Percentiles rank a stretch among this genome's conserved stretches.
Evolutionary conservation across 2,797 vertebrate species (phyloP).

Genomic region (Alectoris magna): DNA sequence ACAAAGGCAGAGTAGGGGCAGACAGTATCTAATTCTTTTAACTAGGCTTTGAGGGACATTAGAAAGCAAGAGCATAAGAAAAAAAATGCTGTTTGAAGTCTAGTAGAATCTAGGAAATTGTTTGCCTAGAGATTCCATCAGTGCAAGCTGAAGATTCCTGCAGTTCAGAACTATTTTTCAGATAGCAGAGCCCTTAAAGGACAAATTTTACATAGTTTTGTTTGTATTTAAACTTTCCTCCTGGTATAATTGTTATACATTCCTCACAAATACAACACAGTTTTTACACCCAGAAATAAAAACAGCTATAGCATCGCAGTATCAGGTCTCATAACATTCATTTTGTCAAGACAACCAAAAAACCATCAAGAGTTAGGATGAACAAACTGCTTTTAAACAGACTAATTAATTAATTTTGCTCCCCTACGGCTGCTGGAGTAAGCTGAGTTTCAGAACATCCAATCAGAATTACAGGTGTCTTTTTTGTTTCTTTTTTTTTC

Average conservation of each 20-base stretch:
- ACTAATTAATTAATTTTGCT: not conserved
- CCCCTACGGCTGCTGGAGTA: not conserved
- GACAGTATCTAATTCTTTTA: too few relatives aligned
- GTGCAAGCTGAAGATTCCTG: not conserved
- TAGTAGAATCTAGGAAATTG: not conserved
- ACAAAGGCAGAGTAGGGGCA: too few relatives aligned
- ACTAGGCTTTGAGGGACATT: too few relatives aligned
- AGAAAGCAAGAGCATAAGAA: not conserved
- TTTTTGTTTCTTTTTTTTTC: not conserved
- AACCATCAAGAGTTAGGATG: not conserved
- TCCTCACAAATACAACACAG: not conserved
- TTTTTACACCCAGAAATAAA: not conserved
- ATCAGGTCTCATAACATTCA: not conserved
- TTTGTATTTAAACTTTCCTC: not conserved
- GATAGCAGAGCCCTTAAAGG: not conserved
- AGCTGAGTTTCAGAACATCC: slow-evolving; percentile 1
- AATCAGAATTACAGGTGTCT: not conserved
- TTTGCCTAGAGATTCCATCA: not conserved
- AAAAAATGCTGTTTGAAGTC: not conserved
- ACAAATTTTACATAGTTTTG: not conserved
- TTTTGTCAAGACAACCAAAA: not conserved
- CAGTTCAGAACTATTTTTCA: not conserved
- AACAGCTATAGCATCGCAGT: not conserved
- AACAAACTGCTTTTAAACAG: not conserved
- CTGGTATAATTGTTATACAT: not conserved